Evolutionary conservation across 2,888 invertebrate genomes (phyloP).

Genomic region (Micoletzkya japonica): DNA sequence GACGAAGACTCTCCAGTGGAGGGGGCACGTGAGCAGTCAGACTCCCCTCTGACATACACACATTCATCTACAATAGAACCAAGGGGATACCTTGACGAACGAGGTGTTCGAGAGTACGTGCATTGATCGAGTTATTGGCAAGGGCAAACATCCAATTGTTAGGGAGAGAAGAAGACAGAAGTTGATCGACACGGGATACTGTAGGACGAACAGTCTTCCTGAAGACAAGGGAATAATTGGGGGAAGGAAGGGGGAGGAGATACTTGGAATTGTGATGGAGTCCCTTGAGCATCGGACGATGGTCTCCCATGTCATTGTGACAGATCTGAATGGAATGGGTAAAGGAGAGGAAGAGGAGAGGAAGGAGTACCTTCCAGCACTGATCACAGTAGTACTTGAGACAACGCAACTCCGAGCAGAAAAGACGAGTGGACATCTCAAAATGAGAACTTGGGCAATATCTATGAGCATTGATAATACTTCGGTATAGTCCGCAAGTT

Average conservation of each 20-base stretch:
- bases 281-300: conserved; percentile 30
- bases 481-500: too few species aligned
- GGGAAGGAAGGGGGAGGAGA: neutral
- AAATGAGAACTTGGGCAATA: too few species aligned
- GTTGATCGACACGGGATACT: too few species aligned
- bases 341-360: neutral
- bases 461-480: too few species aligned
- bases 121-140: too few species aligned
- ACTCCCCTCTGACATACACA: too few species aligned
- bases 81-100: too few species aligned
- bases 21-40: too few species aligned
- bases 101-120: too few species aligned
- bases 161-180: conserved; percentile 9
- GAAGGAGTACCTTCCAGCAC: conserved; percentile 30
- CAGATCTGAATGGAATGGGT: neutral
- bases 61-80: too few species aligned
- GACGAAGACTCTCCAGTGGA: too few species aligned
- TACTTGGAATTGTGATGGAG: conserved; percentile 10
- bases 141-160: neutral
- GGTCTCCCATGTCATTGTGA: conserved; percentile 7
- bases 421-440: conserved; percentile 25
- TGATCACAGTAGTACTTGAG: conserved; percentile 26
- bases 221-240: neutral
- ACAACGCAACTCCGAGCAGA: conserved; percentile 25
- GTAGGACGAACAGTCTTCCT: conserved; percentile 3